Percentiles rank a stretch among this genome's conserved stretches.
Evolutionary conservation across 1,140 invertebrate genomes (phyloP).

Genomic region (Achatina immaculata): DNA sequence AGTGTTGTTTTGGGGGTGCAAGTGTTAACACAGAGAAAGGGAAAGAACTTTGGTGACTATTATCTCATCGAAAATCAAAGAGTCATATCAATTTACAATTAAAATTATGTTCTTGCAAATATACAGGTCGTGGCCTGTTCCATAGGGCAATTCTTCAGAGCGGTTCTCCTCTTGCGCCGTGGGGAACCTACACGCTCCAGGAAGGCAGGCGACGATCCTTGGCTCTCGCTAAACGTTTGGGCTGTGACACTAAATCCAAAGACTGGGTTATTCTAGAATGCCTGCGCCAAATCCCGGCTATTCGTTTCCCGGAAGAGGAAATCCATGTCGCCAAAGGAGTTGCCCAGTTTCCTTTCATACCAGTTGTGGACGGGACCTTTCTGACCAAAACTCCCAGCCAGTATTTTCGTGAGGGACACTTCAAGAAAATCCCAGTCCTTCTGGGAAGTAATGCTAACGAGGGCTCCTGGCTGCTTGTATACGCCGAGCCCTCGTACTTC

Average conservation of each 20-base stretch:
- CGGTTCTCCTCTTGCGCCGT: constrained; percentile 81
- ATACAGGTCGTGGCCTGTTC: constrained; percentile 81
- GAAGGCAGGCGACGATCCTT: constrained; percentile 48
- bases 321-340: constrained; percentile 82
- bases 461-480: constrained; percentile 90
- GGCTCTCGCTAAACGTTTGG: constrained; percentile 43
- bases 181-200: constrained; percentile 90
- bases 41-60: neutral
- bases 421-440: constrained; percentile 94
- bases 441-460: constrained; percentile 95
- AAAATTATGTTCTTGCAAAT: neutral
- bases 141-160: constrained; percentile 80
- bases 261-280: constrained; percentile 81
- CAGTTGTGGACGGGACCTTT: constrained; percentile 92
- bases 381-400: constrained; percentile 86
- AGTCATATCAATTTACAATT: neutral
- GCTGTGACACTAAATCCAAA: constrained; percentile 74
- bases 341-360: constrained; percentile 88
- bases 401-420: constrained; percentile 79
- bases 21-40: neutral
- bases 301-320: constrained; percentile 85
- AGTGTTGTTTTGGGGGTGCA: too few species aligned
- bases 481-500: constrained; percentile 74
- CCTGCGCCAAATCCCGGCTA: constrained; percentile 79
- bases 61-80: neutral